Conservation (phyloP, 2,113 vertebrate genomes). For the Datnioides undecimradiatus region DNA sequence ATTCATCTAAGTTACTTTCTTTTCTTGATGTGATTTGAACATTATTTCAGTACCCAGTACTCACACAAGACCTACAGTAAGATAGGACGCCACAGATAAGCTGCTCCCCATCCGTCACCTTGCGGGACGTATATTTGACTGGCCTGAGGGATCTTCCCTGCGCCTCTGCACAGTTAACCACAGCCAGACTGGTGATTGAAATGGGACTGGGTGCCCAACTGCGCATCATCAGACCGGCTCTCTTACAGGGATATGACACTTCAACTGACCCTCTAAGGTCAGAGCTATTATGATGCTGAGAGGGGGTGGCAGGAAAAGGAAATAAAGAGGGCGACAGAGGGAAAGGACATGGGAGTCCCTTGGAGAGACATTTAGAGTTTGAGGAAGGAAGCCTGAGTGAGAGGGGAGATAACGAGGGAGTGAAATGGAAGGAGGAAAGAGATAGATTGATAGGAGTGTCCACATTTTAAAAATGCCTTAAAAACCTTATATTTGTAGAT, state of each 20-base stretch:
- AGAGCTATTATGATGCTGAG: constrained; percentile 63
- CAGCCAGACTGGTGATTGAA: constrained; percentile 55
- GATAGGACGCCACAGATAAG: constrained; percentile 33
- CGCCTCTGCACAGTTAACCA: constrained; percentile 29
- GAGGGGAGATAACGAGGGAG: constrained; percentile 53
- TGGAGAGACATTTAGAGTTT: constrained; percentile 65
- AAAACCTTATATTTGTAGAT: constrained; percentile 32
- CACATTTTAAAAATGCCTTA: constrained; percentile 3
- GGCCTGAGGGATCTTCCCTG: constrained; percentile 24
- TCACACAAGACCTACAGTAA: background rate
- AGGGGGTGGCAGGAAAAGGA: constrained; percentile 65
- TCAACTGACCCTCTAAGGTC: constrained; percentile 56
- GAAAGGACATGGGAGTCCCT: constrained; percentile 59
- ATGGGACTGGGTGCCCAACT: constrained; percentile 34
- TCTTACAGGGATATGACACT: constrained; percentile 59
- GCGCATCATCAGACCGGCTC: constrained; percentile 51
- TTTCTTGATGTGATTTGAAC: constrained; percentile 17
- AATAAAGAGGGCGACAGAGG: constrained; percentile 51
- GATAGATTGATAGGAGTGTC: constrained; percentile 15
- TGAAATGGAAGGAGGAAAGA: constrained; percentile 35
- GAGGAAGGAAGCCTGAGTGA: constrained; percentile 71
- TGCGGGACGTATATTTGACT: constrained; percentile 36
- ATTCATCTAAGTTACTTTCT: constrained; percentile 7
- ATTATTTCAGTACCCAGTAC: background rate
- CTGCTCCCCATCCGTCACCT: constrained; percentile 23